Conservation (phyloP, 2,797 vertebrate genomes). For the Leuciscus waleckii region DNA sequence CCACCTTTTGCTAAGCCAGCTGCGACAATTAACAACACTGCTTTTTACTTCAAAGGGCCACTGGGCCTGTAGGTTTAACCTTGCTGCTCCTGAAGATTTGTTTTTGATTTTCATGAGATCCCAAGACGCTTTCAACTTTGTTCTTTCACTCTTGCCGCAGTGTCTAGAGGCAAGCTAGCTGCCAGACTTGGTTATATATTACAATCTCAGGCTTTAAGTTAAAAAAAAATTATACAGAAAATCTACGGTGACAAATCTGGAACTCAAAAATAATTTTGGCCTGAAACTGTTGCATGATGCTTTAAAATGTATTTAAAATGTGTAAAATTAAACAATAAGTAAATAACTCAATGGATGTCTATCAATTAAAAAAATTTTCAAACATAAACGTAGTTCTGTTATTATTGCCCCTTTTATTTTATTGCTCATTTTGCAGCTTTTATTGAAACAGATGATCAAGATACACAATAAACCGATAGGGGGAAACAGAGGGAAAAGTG, state of each 20-base stretch:
- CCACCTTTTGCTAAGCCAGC: slow-evolving; percentile 94
- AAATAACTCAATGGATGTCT: not conserved
- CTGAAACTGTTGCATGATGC: not conserved
- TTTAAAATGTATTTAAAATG: not conserved
- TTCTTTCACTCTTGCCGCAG: slow-evolving; percentile 50
- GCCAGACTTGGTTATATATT: slow-evolving; percentile 33
- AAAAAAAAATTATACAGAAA: not conserved
- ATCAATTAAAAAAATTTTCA: not conserved
- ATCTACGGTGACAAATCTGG: not conserved
- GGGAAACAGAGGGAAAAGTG: not conserved
- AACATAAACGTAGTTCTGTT: not conserved
- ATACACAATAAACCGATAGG: not conserved
- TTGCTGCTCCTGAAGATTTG: slow-evolving; percentile 87
- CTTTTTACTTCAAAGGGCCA: slow-evolving; percentile 90
- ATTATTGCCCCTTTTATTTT: not conserved
- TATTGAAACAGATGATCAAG: not conserved
- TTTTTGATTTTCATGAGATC: slow-evolving; percentile 87
- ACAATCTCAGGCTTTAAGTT: slow-evolving; percentile 1
- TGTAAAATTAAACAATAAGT: not conserved
- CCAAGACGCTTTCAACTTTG: slow-evolving; percentile 86
- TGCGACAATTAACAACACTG: slow-evolving; percentile 94
- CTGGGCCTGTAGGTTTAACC: slow-evolving; percentile 90
- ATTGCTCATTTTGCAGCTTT: not conserved
- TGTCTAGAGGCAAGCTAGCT: slow-evolving; percentile 25
- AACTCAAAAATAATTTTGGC: slow-evolving; percentile 7